These are phyloP conservation scores for Triplophysa bombifrons DNA, from an alignment of 2,797 vertebrate species.

Conservation along the genomic window DNA sequence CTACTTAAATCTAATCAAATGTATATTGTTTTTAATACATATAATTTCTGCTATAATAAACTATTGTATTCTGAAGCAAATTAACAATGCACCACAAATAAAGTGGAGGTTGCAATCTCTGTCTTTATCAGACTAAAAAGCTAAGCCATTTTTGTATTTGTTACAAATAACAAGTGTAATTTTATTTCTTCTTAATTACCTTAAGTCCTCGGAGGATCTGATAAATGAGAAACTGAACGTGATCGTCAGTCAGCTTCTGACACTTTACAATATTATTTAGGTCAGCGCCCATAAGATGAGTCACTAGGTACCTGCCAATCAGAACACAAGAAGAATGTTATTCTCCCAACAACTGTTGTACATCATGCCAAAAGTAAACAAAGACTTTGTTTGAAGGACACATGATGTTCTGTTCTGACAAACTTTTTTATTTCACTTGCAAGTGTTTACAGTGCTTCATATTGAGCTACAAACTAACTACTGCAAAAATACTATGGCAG, in stretches of 20 bases:
- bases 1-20: no score
- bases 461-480: neutral
- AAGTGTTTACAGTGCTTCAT: neutral
- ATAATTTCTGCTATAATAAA: no score
- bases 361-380: neutral
- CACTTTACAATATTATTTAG: slow-evolving; percentile 99
- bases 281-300: slow-evolving; percentile 98
- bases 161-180: neutral
- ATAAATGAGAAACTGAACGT: slow-evolving; percentile 98
- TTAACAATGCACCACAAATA: no score
- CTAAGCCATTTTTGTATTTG: no score
- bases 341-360: neutral
- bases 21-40: no score
- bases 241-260: slow-evolving; percentile 98
- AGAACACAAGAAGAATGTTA: slow-evolving; percentile 50
- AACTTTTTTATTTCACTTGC: neutral
- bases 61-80: no score
- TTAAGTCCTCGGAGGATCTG: slow-evolving; percentile 97
- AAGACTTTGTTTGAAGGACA: neutral
- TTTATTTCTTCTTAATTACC: slow-evolving; percentile 72
- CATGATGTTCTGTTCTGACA: slow-evolving; percentile 16
- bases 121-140: no score
- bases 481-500: neutral
- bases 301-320: slow-evolving; percentile 90
- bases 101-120: no score